Base-by-base conservation (phyloP, 2,113 vertebrate genomes). In the Hoplias malabaricus region DNA sequence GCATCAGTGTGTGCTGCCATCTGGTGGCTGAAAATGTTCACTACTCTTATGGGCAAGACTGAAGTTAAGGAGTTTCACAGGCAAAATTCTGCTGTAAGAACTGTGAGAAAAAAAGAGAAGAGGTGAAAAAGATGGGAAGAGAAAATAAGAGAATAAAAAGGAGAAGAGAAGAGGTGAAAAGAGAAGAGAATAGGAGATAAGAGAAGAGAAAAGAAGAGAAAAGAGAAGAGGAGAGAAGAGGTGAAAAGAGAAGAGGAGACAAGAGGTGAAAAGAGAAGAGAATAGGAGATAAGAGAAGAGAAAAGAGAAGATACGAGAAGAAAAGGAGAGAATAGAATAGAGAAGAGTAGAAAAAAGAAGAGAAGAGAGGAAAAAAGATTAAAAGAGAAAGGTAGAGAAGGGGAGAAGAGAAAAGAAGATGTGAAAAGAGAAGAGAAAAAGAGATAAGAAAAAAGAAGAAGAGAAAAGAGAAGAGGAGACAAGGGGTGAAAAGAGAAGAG, bases 21-120 rank as follows among this genome's bases (percentile, higher is more conserved):
- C 80, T 77, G 25, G 80, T 81, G 80, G 69, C 40, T 40, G 2
- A 77, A 77, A 13, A 29, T 5, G 6, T 1, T 34, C 31, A 73
- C 33, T 77, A 62, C 69, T 40, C 31, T 50, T 77, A 46, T 23
- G 11, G 13, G 14, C 54, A 1, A 13, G 2, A 16, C 2, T 46
- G 11, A 14, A 46, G 3, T 46, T 14, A 46, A 2, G 14, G 43
- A 46, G 1, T 46, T 14, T 16, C 1, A 16, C 12, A 46, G 7
- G 19, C 7, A 8, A 46, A 14, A 16, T n/a, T n/a, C n/a, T n/a
- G n/a, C n/a, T n/a, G n/a, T n/a, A n/a, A n/a, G n/a, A n/a, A n/a
- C n/a, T n/a, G n/a, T n/a, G 16, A 19, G 16, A 19, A 7, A 6
- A 7, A 50, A 9, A 50, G 48, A 50, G 48, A 50, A 5, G 10